phyloP scores from a whole-genome alignment of 2,113 vertebrate species.

The Leptosomus discolor region DNA sequence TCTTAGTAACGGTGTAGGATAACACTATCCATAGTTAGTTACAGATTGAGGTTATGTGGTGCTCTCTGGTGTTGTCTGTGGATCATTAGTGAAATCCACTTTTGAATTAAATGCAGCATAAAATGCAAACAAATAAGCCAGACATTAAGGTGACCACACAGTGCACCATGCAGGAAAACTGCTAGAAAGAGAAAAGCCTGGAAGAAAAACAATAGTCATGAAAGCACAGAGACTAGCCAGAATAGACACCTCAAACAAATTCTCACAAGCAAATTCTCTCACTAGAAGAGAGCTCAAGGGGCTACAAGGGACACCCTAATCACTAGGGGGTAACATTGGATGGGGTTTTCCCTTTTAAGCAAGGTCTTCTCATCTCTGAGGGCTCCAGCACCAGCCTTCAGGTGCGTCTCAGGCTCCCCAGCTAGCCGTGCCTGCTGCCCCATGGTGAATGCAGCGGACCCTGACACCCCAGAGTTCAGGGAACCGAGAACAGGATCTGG shows the following conservation, averaged over 20 bases:
- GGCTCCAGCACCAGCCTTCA: not conserved
- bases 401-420: not conserved
- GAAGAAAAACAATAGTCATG: not conserved
- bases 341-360: not conserved
- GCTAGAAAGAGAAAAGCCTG: not conserved
- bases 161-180: not conserved
- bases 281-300: rapidly evolving
- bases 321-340: rapidly evolving
- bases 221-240: not conserved
- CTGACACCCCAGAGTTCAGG: rapidly evolving
- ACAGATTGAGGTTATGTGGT: not conserved
- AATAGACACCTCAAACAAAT: not conserved
- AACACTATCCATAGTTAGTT: not conserved
- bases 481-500: rapidly evolving
- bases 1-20: not conserved
- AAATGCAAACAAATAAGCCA: not conserved
- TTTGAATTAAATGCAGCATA: not conserved
- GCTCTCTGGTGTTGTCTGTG: not conserved
- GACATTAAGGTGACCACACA: not conserved
- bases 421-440: rapidly evolving
- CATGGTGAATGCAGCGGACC: rapidly evolving
- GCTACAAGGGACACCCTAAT: not conserved
- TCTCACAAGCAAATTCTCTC: not conserved
- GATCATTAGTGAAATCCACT: not conserved
- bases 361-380: not conserved